Percentiles rank a stretch among this genome's conserved stretches.
Conservation (phyloP, 92 coral and sea anemone species). For the Actinostola sp. region DNA sequence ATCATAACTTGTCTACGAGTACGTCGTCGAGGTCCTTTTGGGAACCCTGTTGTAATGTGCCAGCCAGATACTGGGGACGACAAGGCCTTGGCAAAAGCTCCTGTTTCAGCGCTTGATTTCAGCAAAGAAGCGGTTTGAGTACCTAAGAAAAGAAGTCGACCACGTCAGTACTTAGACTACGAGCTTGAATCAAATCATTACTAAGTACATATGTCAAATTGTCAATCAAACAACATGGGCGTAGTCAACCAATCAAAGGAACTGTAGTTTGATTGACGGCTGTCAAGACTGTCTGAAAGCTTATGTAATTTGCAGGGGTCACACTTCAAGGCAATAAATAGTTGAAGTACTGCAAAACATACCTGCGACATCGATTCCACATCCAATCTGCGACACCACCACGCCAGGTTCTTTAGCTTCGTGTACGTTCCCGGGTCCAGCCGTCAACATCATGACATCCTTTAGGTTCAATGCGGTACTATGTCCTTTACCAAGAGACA, state of each 20-base stretch:
- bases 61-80: constrained; percentile 85
- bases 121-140: constrained; percentile 74
- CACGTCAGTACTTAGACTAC: not conserved
- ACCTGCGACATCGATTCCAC: constrained; percentile 91
- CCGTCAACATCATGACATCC: constrained; percentile 90
- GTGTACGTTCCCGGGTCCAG: constrained; percentile 93
- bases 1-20: constrained; percentile 78
- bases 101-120: constrained; percentile 88
- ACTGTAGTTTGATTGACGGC: no score
- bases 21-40: constrained; percentile 75
- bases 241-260: no score
- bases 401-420: constrained; percentile 90
- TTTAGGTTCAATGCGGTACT: constrained; percentile 87
- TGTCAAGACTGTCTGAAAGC: no score
- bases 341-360: no score
- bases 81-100: constrained; percentile 69
- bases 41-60: constrained; percentile 90
- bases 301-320: no score
- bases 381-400: constrained; percentile 92
- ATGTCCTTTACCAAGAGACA: constrained; percentile 93
- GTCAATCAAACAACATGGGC: not conserved
- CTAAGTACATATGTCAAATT: no score
- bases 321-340: no score
- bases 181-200: not conserved
- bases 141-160: constrained; percentile 43